Evolutionary conservation across 2,113 vertebrate genomes (phyloP), one percentile per base, ranked within the genome.

Genomic region (Meles meles): DNA sequence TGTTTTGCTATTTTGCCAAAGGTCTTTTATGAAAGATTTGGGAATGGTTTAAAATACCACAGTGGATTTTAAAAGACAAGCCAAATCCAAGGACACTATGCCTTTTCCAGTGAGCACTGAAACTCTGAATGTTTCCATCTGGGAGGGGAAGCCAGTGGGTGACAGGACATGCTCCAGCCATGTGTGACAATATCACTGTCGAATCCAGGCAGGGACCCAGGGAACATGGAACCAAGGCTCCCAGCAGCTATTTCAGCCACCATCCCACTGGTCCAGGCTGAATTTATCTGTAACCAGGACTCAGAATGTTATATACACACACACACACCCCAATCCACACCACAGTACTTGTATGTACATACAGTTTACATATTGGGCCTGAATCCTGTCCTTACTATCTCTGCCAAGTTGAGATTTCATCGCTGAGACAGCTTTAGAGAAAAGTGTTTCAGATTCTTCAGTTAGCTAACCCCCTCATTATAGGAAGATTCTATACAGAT

Each of bases 1-100:
- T 90, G 25, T 89, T 94, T 93, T 93, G 89, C 44, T 97, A 93
- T 96, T 97, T 98, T 98, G 87, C 85, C 52, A 98, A 96, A 21
- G 4, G 8, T 91, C 52, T 7, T 94, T n/a, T 72, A 98, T 88
- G 95, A 94, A 94, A 94, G 90, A 97, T 96, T 96, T 80, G n/a
- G 12, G 95, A 83, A 88, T 93, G 2, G 49, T 31, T 97, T 93
- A 89, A 69, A 93, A 87, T 25, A 94, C 87, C 29, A 90, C 0
- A 25, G 86, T 74, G 91, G 91, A 93, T 76, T 90, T 83, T 80
- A 77, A 84, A 96, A 94, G n/a, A 97, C 88, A 0, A 31, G 94
- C 0, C 42, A 85, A 96, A 95, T 27, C n/a, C 39, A 72, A 21
- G 87, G 13, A 34, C 31, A 95, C 21, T 49, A 39, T 82, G 85